Evolutionary conservation across 2,113 vertebrate genomes (phyloP), one percentile per base, ranked within the genome.

Genomic region (Diglossa brunneiventris): DNA sequence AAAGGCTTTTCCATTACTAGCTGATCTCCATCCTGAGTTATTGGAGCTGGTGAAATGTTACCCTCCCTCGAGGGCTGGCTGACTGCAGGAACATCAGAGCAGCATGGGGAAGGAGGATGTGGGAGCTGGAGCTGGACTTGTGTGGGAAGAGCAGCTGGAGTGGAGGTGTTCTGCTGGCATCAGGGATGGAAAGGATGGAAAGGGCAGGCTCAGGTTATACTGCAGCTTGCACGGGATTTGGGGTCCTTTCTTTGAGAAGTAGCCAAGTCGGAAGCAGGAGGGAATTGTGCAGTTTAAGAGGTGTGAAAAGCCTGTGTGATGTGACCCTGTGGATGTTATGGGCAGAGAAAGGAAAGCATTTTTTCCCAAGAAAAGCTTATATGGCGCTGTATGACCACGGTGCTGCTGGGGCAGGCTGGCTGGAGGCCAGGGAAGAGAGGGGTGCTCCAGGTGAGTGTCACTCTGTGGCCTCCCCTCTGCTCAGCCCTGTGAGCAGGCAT

Each of bases 331-430:
- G n/a, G 83, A 33, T 82, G 56, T 4, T 81, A 74, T 33, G 39
- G 23, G 24, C 6, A 53, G 72, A 66, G 61, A 70, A 81, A 67
- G 35, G 31, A 84, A 66, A 50, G 3, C 10, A 0, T 5, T 49
- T 61, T 23, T 53, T 13, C 1, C 9, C 1, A 5, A 18, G 13
- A 19, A 35, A 18, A 76, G 9, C 11, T 53, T 26, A 0, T 4
- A 1, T 6, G n/a, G 19, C 47, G 27, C 66, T 52, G 9, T 35
- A 11, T 42, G 42, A 62, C 18, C 27, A 3, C 0, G 0, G 2
- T 22, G 17, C 21, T 62, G 46, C 46, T 81, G 50, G 35, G 63
- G 28, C 61, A 42, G 64, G 44, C 50, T 87, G 69, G 17, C 41
- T 74, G 87, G 52, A 52, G 66, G 41, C 22, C 28, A 28, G 59